Evolutionary conservation across 1,140 invertebrate genomes (phyloP), one percentile per base, ranked within the genome.

Genomic region (Drosophila novamexicana): DNA sequence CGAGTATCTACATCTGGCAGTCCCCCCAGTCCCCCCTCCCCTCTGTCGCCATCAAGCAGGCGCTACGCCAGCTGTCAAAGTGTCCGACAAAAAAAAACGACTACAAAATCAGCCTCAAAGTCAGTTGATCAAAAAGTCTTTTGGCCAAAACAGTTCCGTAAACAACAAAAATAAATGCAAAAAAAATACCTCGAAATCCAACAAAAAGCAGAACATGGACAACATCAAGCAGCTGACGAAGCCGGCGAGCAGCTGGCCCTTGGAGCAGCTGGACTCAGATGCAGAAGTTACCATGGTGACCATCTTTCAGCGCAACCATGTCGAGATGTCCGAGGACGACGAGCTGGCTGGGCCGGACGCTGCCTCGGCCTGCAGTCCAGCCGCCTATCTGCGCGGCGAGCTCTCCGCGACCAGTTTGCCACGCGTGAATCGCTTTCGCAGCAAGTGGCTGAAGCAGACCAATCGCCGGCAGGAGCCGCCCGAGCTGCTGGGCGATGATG

Each of bases 1-100:
- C 4, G 56, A 49, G 65, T 66, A 42, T 68, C 34, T 61, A 50
- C 14, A 39, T 18, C 39, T 18, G 29, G 32, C 37, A 22, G n/a
- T n/a, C n/a, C n/a, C n/a, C 14, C 47, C 32, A 53, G n/a, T 32
- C 10, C 1, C 18, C 7, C 40, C 8, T 44, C 29, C 34, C 18
- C 45, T 18, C 18, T 47, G 22, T 0, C 4, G 22, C 22, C 22
- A 3, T 2, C 22, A 22, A 22, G 22, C 2, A 22, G 22, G 22
- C 22, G 22, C 22, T 22, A 3, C 22, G 22, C 22, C 22, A 22
- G 22, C 22, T 22, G 22, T 22, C 22, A 29, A 29, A 29, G 22
- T 29, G 22, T 29, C 22, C 22, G 5, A 29, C 3, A 5, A 29
- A 29, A 29, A 29, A 29, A 22, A 29, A 5, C 22, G 22, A 29